Evolutionary conservation across 2,113 vertebrate genomes (phyloP).

Genomic region (Chamaetylas fuelleborni): DNA sequence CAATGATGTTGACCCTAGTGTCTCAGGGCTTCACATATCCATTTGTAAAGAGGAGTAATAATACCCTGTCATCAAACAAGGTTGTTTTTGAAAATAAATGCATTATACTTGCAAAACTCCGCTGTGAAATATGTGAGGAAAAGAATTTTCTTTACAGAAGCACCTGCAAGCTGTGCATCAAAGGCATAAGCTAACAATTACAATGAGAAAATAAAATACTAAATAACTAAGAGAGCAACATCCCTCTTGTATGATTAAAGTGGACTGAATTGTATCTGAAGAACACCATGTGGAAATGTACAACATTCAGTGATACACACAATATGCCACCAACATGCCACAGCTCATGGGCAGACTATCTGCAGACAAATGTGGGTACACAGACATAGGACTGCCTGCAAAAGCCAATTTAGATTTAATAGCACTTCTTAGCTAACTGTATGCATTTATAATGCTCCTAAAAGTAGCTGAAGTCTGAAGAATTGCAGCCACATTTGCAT

Average conservation of each 20-base stretch:
- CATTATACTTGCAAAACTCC: background rate
- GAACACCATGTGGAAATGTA: background rate
- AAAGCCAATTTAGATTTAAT: background rate
- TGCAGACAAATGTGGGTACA: background rate
- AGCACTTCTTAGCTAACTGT: background rate
- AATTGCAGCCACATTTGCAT: background rate
- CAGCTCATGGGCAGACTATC: background rate
- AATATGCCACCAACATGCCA: background rate
- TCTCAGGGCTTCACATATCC: background rate
- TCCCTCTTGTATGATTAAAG: background rate
- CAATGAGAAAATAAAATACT: background rate
- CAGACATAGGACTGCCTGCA: background rate
- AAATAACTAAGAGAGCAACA: background rate
- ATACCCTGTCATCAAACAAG: background rate
- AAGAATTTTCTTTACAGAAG: background rate
- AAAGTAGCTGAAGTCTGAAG: background rate
- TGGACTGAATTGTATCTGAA: background rate
- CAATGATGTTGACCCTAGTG: background rate
- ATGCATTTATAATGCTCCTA: background rate
- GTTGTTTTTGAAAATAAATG: conserved; percentile 5
- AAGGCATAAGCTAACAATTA: background rate
- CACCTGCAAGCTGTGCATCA: background rate
- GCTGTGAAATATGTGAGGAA: background rate
- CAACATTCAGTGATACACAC: background rate
- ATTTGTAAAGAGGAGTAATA: conserved; percentile 1